Evolutionary conservation across 2,797 vertebrate genomes (phyloP).

Genomic region (Betta splendens): DNA sequence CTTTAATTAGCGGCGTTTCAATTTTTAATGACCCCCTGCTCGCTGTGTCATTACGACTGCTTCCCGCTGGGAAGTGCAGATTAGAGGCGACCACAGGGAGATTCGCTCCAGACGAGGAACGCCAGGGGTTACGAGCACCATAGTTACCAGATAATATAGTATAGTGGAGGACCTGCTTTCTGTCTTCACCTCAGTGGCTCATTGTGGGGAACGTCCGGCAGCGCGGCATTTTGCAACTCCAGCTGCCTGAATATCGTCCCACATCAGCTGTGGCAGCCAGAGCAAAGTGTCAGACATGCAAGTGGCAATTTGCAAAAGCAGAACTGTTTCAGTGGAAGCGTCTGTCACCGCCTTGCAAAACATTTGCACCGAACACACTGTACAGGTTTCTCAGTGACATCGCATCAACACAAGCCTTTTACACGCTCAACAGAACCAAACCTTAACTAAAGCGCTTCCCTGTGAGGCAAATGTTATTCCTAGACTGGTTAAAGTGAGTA

Average conservation of each 20-base stretch:
- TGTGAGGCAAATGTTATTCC: no score
- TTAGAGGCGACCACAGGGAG: conserved; percentile 50
- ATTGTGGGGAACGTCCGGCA: background rate
- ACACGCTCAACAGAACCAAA: background rate
- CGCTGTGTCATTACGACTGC: conserved; percentile 34
- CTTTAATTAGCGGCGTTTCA: conserved; percentile 69
- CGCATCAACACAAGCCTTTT: no score
- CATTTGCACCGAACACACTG: no score
- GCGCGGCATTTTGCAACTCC: background rate
- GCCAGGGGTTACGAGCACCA: conserved; percentile 42
- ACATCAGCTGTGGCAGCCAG: no score
- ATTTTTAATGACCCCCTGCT: conserved; percentile 65
- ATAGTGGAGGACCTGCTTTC: conserved; percentile 20
- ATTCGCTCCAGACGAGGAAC: conserved; percentile 38
- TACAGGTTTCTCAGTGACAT: no score
- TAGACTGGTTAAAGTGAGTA: no score
- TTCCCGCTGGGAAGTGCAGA: conserved; percentile 55
- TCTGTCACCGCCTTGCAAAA: no score
- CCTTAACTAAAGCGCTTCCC: no score
- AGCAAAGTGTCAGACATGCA: no score
- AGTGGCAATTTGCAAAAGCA: no score
- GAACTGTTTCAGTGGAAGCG: no score
- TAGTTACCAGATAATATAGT: no score
- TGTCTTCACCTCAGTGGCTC: conserved; percentile 26
- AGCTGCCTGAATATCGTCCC: background rate